These are phyloP conservation scores for Rhineura floridana DNA, from an alignment of 2,113 vertebrate species.

Conservation along the genomic window DNA sequence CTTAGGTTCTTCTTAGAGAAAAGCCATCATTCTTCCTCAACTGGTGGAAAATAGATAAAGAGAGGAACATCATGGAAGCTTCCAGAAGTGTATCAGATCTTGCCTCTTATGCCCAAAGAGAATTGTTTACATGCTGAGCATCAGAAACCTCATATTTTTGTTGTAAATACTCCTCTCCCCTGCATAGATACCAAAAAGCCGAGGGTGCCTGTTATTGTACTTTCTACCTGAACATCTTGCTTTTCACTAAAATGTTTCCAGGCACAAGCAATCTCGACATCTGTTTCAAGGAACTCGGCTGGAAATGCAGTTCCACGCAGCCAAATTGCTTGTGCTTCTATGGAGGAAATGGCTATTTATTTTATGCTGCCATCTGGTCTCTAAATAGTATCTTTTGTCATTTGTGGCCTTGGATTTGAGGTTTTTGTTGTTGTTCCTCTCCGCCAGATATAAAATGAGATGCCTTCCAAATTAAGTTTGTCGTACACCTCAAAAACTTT, in stretches of 20 bases:
- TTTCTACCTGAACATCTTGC: constrained; percentile 80
- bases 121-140: constrained; percentile 31
- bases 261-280: constrained; percentile 82
- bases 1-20: background rate
- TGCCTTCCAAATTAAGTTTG: constrained; percentile 71
- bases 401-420: constrained; percentile 74
- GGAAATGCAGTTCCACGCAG: constrained; percentile 78
- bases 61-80: background rate
- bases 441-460: constrained; percentile 69
- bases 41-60: constrained; percentile 4
- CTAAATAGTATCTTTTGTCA: constrained; percentile 79
- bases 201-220: constrained; percentile 58
- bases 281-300: constrained; percentile 82
- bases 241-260: constrained; percentile 76
- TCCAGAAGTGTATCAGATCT: background rate
- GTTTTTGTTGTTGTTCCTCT: constrained; percentile 54
- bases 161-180: constrained; percentile 40
- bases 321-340: constrained; percentile 82
- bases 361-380: constrained; percentile 85
- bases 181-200: constrained; percentile 48
- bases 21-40: background rate
- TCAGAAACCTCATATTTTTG: constrained; percentile 4
- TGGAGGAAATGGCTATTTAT: constrained; percentile 82
- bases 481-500: constrained; percentile 40
- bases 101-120: background rate